Conservation (phyloP, 2,797 vertebrate species). For the Rousettus madagascariensis region DNA sequence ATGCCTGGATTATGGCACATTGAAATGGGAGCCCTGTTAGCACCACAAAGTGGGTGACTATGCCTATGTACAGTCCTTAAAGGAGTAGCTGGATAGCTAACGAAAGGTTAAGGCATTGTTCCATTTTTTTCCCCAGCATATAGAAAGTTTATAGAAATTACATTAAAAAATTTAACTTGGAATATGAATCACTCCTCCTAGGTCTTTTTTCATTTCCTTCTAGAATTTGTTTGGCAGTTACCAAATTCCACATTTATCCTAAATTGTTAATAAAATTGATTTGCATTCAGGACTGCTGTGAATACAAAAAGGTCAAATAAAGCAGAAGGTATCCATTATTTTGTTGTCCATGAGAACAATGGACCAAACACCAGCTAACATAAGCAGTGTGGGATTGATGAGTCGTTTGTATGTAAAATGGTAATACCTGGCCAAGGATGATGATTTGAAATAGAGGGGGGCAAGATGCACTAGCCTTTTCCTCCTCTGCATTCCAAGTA, state of each 20-base stretch:
- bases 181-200: background rate
- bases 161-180: background rate
- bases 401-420: background rate
- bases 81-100: background rate
- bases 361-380: background rate
- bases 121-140: background rate
- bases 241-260: background rate
- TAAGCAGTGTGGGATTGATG: background rate
- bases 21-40: background rate
- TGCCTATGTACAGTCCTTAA: background rate
- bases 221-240: background rate
- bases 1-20: background rate
- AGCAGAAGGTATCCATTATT: background rate
- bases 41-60: background rate
- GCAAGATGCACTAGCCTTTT: background rate
- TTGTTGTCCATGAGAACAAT: background rate
- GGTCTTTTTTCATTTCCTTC: background rate
- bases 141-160: background rate
- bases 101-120: background rate
- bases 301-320: background rate
- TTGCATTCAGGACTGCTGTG: background rate
- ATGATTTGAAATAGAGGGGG: background rate
- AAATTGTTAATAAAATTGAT: background rate
- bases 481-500: background rate
- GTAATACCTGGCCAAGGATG: background rate